phyloP scores from a whole-genome alignment of 2,888 invertebrate genomes.

The Drosophila mettleri region DNA sequence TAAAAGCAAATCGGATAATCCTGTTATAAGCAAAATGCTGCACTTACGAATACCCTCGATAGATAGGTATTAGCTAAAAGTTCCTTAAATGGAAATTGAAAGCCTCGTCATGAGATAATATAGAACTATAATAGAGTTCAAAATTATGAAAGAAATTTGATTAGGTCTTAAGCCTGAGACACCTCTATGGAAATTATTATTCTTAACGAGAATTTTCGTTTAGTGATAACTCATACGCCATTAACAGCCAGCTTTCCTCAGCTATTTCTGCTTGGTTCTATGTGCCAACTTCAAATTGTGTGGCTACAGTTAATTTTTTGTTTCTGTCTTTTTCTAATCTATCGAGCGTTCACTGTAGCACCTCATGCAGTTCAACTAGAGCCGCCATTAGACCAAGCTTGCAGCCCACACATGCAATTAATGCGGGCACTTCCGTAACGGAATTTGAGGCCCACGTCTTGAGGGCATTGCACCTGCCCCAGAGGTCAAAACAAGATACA shows the following conservation, averaged over 20 bases:
- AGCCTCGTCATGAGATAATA: too few relatives aligned
- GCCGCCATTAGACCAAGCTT: slow-evolving; percentile 20
- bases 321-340: not conserved
- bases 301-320: not conserved
- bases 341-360: slow-evolving; percentile 15
- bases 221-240: not conserved
- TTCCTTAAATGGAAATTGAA: not conserved
- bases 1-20: slow-evolving; percentile 14
- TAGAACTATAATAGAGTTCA: not conserved
- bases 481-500: slow-evolving; percentile 37
- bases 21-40: slow-evolving; percentile 1
- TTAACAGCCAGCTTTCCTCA: too few relatives aligned
- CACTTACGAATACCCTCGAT: slow-evolving; percentile 11
- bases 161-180: too few relatives aligned
- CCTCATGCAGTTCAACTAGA: slow-evolving; percentile 16
- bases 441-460: slow-evolving; percentile 30
- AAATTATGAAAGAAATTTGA: not conserved
- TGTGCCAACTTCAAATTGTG: not conserved
- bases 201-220: not conserved
- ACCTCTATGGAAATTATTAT: too few relatives aligned
- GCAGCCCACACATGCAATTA: slow-evolving; percentile 54
- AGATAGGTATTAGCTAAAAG: not conserved
- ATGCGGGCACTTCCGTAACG: slow-evolving; percentile 51
- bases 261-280: not conserved
- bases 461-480: slow-evolving; percentile 42